These are phyloP conservation scores for Baryphthengus martii DNA, from an alignment of 2,113 vertebrate species.

Conservation along the genomic window DNA sequence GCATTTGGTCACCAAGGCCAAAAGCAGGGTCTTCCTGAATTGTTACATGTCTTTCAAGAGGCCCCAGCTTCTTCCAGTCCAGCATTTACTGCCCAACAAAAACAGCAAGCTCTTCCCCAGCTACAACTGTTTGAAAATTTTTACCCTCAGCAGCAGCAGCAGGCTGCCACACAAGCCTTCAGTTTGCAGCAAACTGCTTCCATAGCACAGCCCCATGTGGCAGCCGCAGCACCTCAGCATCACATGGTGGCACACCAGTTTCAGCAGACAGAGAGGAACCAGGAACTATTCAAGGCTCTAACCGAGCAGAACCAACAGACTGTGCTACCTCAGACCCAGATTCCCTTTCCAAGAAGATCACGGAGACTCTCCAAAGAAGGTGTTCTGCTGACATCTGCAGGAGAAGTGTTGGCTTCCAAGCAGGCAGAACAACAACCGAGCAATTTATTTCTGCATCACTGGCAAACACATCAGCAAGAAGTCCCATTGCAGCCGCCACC, in stretches of 20 bases:
- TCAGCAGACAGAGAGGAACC: slow-evolving; percentile 77
- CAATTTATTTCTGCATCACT: slow-evolving; percentile 74
- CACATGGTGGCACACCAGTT: slow-evolving; percentile 74
- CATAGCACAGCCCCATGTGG: slow-evolving; percentile 73
- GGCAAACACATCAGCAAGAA: slow-evolving; percentile 71
- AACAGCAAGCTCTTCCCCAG: slow-evolving; percentile 76
- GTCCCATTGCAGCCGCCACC: slow-evolving; percentile 62
- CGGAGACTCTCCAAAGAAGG: slow-evolving; percentile 93
- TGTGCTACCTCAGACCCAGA: slow-evolving; percentile 79
- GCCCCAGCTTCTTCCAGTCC: slow-evolving; percentile 70
- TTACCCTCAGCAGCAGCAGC: slow-evolving; percentile 80
- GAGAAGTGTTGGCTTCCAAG: slow-evolving; percentile 68
- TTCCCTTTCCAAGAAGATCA: slow-evolving; percentile 86
- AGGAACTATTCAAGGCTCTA: slow-evolving; percentile 75
- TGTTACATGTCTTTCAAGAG: slow-evolving; percentile 88
- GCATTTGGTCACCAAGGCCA: slow-evolving; percentile 92
- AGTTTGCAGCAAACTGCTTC: slow-evolving; percentile 63
- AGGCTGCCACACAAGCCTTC: slow-evolving; percentile 69
- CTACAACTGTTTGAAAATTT: slow-evolving; percentile 82
- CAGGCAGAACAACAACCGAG: slow-evolving; percentile 68
- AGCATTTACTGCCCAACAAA: slow-evolving; percentile 67
- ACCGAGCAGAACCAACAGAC: slow-evolving; percentile 78
- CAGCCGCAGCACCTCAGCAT: slow-evolving; percentile 78
- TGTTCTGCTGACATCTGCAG: slow-evolving; percentile 71
- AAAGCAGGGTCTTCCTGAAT: slow-evolving; percentile 83